phyloP scores from a whole-genome alignment of 2,888 invertebrate genomes.

The Myathropa florea region DNA sequence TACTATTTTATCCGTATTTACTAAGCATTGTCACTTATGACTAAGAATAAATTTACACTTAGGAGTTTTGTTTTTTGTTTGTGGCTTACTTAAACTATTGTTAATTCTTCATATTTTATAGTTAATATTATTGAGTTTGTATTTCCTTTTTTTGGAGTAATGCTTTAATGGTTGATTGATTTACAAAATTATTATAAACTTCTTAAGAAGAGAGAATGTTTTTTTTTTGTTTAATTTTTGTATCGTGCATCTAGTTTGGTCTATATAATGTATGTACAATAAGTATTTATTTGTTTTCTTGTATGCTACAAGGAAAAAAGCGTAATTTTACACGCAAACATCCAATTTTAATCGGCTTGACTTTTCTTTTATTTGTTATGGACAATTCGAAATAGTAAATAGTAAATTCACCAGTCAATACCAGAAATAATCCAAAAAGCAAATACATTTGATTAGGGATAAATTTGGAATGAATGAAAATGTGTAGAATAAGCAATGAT shows the following conservation, averaged over 20 bases:
- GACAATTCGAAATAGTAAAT: not conserved
- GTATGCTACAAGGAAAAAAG: not conserved
- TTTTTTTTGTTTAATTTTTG: not conserved
- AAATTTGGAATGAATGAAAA: not conserved
- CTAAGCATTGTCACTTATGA: constrained; percentile 22
- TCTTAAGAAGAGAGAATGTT: not conserved
- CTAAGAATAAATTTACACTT: constrained; percentile 29
- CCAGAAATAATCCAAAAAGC: not conserved
- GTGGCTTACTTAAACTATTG: not conserved
- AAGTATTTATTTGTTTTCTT: not conserved
- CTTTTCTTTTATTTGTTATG: not conserved
- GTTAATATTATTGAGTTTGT: not conserved
- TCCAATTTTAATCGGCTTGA: not conserved
- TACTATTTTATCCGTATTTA: constrained; percentile 1
- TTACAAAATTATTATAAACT: not conserved
- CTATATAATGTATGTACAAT: constrained; percentile 24
- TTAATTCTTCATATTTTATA: not conserved
- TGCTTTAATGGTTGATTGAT: not conserved
- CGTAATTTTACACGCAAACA: constrained; percentile 2
- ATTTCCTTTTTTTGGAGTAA: not conserved
- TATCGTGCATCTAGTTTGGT: not conserved
- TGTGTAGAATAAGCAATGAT: not conserved
- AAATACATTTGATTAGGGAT: not conserved
- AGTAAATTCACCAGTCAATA: not conserved
- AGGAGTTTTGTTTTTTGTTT: constrained; percentile 11